phyloP scores from a whole-genome alignment of 2,113 vertebrate genomes.

The Lycocorax pyrrhopterus region DNA sequence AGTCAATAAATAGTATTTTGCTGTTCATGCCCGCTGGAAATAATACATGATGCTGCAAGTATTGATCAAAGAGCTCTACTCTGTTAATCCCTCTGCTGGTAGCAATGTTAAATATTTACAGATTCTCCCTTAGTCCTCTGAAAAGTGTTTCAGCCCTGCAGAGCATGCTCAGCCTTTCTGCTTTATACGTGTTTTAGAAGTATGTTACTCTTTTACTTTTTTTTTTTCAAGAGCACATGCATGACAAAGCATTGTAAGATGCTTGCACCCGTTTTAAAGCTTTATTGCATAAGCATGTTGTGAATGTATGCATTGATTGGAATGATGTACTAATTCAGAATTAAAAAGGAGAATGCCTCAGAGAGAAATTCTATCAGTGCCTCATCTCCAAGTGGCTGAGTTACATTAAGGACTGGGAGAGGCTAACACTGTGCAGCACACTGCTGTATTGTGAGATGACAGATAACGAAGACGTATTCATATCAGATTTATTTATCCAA shows the following conservation, averaged over 20 bases:
- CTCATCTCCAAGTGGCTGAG: background rate
- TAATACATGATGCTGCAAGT: constrained; percentile 27
- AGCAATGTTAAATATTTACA: constrained; percentile 9
- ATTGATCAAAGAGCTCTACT: constrained; percentile 34
- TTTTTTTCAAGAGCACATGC: background rate
- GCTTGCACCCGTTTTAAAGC: background rate
- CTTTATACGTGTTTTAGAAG: background rate
- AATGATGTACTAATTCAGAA: background rate
- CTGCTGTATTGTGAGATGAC: background rate
- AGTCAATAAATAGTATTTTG: constrained; percentile 44
- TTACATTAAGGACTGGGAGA: background rate
- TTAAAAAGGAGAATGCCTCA: background rate
- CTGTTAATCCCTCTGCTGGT: constrained; percentile 42
- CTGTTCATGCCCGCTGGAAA: background rate
- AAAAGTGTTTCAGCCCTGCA: background rate
- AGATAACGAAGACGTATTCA: background rate
- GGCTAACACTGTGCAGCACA: background rate
- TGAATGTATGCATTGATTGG: background rate
- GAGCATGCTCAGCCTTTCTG: background rate
- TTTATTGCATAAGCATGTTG: background rate
- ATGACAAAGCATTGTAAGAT: background rate
- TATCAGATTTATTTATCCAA: background rate
- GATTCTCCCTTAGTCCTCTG: constrained; percentile 19
- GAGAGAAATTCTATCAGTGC: background rate
- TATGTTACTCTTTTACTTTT: background rate